Conservation (phyloP, 2,888 invertebrate genomes). For the Microctonus hyperodae region DNA sequence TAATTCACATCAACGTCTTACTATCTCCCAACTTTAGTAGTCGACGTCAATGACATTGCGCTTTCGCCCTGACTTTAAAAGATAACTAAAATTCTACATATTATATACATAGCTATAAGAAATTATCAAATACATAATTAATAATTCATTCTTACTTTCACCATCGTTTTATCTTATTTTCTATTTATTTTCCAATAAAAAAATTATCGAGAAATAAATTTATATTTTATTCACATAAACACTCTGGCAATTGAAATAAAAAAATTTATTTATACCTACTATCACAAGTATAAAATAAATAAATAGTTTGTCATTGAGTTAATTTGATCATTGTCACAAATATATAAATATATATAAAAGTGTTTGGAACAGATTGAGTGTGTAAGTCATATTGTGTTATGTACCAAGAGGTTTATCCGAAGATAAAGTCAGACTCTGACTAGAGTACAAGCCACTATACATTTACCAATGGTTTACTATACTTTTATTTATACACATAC, state of each 20-base stretch:
- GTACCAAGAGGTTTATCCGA: conserved; percentile 18
- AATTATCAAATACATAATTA: background rate
- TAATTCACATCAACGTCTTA: conserved; percentile 64
- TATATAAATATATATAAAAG: conserved; percentile 35
- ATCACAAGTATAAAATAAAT: background rate
- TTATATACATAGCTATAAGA: background rate
- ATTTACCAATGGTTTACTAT: too few relatives aligned
- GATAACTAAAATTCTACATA: conserved; percentile 18
- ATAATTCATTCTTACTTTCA: background rate
- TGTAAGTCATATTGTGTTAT: conserved; percentile 6
- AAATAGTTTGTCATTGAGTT: conserved; percentile 55
- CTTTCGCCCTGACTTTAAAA: conserved; percentile 48
- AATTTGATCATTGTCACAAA: conserved; percentile 59
- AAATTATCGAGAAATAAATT: too few relatives aligned
- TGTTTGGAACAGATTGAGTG: conserved; percentile 38
- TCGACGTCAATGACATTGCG: conserved; percentile 57
- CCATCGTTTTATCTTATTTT: too few relatives aligned
- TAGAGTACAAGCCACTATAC: too few relatives aligned
- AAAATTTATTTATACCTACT: background rate
- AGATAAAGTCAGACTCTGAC: conserved; percentile 23
- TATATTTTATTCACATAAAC: too few relatives aligned
- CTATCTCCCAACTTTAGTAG: conserved; percentile 46
- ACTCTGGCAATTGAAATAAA: too few relatives aligned
- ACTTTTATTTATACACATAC: too few relatives aligned
- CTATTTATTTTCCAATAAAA: too few relatives aligned